Evolutionary conservation across 2,113 vertebrate genomes (phyloP).

Genomic region (Corynorhinus townsendii): DNA sequence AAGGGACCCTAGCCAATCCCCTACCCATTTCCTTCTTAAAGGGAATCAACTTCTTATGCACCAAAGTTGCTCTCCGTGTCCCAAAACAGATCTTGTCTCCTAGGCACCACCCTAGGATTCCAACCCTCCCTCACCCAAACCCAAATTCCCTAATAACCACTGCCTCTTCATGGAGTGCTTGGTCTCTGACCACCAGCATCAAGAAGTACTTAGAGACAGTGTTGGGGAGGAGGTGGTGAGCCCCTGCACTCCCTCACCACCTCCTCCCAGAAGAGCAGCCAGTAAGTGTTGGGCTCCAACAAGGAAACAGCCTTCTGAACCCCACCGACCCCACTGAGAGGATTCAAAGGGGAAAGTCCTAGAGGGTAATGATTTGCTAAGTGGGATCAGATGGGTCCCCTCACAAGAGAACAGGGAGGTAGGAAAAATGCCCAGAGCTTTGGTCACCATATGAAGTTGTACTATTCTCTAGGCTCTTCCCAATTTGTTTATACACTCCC

Average conservation of each 20-base stretch:
- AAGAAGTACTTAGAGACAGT: conserved; percentile 85
- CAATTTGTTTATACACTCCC: conserved; percentile 7
- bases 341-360: not conserved
- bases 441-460: not conserved
- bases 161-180: conserved; percentile 91
- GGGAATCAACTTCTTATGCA: conserved; percentile 5
- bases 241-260: not conserved
- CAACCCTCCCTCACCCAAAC: not conserved
- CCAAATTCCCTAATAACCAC: conserved; percentile 81
- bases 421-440: not conserved
- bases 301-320: not conserved
- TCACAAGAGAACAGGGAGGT: not conserved
- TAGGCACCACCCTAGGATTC: not conserved
- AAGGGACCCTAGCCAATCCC: not conserved
- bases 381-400: not conserved
- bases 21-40: not conserved
- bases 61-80: not conserved
- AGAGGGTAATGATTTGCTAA: not conserved
- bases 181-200: conserved; percentile 92
- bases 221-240: not conserved
- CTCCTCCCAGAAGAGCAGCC: not conserved
- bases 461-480: not conserved
- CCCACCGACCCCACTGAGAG: not conserved
- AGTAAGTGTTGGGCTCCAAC: not conserved
- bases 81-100: not conserved